These are phyloP conservation scores for Vanessa cardui DNA, from an alignment of 2,888 invertebrate species.

Conservation along the genomic window DNA sequence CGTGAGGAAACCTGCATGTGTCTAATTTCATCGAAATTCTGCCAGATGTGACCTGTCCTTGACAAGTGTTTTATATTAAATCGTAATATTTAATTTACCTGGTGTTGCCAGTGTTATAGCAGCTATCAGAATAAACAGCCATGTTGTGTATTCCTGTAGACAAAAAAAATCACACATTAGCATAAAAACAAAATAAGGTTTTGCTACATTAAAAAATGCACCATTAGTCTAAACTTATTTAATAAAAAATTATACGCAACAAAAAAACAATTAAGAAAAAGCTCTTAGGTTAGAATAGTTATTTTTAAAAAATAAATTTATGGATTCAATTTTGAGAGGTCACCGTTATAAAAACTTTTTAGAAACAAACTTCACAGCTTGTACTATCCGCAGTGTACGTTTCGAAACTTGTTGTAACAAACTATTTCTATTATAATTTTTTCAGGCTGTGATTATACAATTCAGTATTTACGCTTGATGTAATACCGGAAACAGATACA, in stretches of 20 bases:
- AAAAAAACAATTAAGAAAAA: too few relatives aligned
- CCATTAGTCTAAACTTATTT: background rate
- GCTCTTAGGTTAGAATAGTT: too few relatives aligned
- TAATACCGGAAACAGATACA: conserved; percentile 20
- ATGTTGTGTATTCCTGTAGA: conserved; percentile 68
- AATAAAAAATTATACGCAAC: background rate
- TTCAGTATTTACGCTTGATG: conserved; percentile 16
- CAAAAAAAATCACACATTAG: conserved; percentile 46
- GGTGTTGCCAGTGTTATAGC: conserved; percentile 67
- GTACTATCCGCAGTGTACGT: background rate
- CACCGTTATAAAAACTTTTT: background rate
- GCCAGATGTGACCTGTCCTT: too few relatives aligned
- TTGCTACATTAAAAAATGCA: background rate
- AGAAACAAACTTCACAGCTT: background rate
- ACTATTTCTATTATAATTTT: background rate
- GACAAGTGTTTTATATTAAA: conserved; percentile 19
- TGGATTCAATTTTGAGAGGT: background rate
- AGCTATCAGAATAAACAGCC: conserved; percentile 63
- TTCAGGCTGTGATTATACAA: conserved; percentile 10
- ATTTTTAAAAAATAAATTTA: too few relatives aligned
- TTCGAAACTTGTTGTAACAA: conserved; percentile 1
- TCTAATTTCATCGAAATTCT: too few relatives aligned
- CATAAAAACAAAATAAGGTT: background rate
- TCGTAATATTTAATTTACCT: conserved; percentile 53
- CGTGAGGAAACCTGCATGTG: too few relatives aligned